Evolutionary conservation across 2,113 vertebrate species (phyloP).

Genomic region (Phalacrocorax aristotelis): DNA sequence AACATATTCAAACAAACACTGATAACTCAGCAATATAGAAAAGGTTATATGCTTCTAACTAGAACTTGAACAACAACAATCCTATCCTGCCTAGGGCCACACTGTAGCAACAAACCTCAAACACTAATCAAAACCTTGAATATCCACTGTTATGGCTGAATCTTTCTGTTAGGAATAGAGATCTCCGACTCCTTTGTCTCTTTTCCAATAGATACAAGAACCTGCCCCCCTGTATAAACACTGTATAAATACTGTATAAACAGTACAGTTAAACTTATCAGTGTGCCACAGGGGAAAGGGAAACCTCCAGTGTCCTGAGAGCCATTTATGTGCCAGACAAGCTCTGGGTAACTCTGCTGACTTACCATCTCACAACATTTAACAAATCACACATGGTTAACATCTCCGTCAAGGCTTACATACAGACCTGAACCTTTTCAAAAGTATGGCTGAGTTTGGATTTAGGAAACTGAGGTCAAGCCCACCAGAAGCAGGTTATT

Average conservation of each 20-base stretch:
- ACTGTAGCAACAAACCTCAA: neutral
- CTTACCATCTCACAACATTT: neutral
- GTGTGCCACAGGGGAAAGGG: neutral
- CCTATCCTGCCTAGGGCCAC: neutral
- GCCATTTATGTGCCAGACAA: neutral
- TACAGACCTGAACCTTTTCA: neutral
- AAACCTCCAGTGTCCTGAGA: neutral
- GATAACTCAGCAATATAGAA: neutral
- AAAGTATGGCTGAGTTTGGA: neutral
- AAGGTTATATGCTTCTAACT: neutral
- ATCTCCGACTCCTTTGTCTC: neutral
- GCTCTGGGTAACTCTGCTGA: neutral
- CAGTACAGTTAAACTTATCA: neutral
- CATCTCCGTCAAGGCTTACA: neutral
- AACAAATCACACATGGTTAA: neutral
- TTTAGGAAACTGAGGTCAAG: neutral
- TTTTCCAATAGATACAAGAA: neutral
- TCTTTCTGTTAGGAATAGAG: neutral
- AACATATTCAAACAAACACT: neutral
- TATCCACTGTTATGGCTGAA: neutral
- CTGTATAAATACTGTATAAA: no score
- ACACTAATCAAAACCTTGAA: neutral
- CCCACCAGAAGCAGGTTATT: neutral
- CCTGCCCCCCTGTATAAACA: fast-evolving
- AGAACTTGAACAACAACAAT: neutral